Evolutionary conservation across 2,888 invertebrate species (phyloP).

Genomic region (Lasioglossum vierecki): DNA sequence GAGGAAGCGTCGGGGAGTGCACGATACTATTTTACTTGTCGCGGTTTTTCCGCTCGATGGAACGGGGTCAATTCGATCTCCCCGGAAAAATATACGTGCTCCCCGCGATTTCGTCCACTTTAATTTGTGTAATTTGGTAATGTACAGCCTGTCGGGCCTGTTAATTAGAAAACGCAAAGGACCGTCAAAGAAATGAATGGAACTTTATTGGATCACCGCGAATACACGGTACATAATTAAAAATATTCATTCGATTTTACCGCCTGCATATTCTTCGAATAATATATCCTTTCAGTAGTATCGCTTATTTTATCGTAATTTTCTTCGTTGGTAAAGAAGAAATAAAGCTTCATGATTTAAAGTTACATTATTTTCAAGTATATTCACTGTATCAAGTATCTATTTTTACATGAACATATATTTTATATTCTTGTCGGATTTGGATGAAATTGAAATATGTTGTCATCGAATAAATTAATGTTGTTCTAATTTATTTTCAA

Average conservation of each 20-base stretch:
- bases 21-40: slow-evolving; percentile 5
- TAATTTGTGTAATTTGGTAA: not conserved
- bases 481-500: too few species aligned
- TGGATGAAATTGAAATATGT: too few species aligned
- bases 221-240: not conserved
- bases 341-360: too few species aligned
- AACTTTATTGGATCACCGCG: not conserved
- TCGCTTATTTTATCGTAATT: too few species aligned
- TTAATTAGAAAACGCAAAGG: not conserved
- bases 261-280: not conserved
- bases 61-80: not conserved
- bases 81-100: not conserved
- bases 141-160: not conserved
- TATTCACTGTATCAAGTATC: too few species aligned
- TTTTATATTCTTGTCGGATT: too few species aligned
- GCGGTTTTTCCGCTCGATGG: not conserved
- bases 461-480: too few species aligned
- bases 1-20: slow-evolving; percentile 1
- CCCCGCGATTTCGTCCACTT: not conserved
- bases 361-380: too few species aligned
- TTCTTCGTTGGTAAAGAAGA: too few species aligned
- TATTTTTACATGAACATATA: too few species aligned
- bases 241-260: not conserved
- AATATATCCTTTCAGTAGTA: too few species aligned
- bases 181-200: not conserved